These are phyloP conservation scores for Hepsetus odoe DNA, from an alignment of 2,113 vertebrate genomes.

Conservation along the genomic window DNA sequence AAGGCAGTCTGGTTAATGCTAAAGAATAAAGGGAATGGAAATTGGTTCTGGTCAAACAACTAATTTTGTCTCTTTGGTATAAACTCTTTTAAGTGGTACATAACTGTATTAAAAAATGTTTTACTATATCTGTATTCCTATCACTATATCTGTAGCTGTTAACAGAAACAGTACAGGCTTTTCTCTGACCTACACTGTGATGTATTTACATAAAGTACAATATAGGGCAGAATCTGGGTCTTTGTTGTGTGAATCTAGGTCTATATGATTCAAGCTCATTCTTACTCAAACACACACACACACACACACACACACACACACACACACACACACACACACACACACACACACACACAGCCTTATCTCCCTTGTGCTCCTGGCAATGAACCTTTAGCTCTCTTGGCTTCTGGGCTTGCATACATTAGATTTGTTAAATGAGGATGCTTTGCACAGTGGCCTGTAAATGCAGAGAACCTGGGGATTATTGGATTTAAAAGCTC, in stretches of 20 bases:
- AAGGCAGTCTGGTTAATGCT: no score
- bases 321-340: constrained; percentile 33
- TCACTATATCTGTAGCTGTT: no score
- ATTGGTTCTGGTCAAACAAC: no score
- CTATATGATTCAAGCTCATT: constrained; percentile 34
- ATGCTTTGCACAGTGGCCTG: constrained; percentile 43
- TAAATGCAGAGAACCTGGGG: constrained; percentile 44
- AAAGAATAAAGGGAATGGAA: no score
- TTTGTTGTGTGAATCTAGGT: not conserved
- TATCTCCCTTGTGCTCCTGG: constrained; percentile 66
- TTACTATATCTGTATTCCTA: no score
- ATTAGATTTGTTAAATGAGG: constrained; percentile 55
- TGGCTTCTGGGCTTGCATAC: constrained; percentile 55
- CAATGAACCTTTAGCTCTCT: constrained; percentile 44
- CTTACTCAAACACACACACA: no score
- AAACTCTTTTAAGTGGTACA: no score
- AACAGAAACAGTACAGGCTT: no score
- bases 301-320: constrained; percentile 72
- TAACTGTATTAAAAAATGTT: no score
- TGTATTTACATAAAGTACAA: no score
- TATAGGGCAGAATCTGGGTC: not conserved
- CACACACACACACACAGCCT: constrained; percentile 15
- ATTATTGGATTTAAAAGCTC: constrained; percentile 18
- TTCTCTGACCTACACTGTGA: no score
- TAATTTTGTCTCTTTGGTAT: no score